Evolutionary conservation across 2,113 vertebrate genomes (phyloP).

Genomic region (Ammodytes marinus): DNA sequence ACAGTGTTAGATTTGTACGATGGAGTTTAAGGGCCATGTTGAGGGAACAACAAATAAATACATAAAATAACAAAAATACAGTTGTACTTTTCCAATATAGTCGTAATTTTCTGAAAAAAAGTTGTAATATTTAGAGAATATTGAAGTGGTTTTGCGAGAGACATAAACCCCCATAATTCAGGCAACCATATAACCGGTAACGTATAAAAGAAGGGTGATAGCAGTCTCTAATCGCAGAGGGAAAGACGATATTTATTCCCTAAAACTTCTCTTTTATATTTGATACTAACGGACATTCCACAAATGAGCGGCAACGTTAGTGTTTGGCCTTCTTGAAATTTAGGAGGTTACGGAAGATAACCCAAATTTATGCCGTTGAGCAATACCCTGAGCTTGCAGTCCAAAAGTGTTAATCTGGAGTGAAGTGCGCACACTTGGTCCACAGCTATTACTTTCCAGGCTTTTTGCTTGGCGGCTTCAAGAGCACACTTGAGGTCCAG

Average conservation of each 20-base stretch:
- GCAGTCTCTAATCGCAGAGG: no score
- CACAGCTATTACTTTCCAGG: background rate
- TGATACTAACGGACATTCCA: background rate
- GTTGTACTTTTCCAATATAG: no score
- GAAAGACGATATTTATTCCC: no score
- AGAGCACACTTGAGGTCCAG: background rate
- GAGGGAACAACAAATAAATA: no score
- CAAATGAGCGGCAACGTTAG: background rate
- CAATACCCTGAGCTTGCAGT: background rate
- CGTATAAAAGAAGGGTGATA: no score
- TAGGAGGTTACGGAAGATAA: background rate
- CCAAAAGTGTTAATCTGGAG: slow-evolving; percentile 18
- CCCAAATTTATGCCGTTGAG: background rate
- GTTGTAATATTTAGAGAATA: no score
- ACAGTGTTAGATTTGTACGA: background rate
- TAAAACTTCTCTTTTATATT: no score
- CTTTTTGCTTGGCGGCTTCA: background rate
- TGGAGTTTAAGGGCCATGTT: no score
- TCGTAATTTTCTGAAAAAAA: no score
- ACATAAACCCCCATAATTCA: no score
- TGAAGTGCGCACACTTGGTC: slow-evolving; percentile 16
- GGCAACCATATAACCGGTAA: no score
- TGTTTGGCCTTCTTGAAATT: background rate
- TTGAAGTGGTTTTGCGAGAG: no score
- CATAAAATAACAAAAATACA: background rate